Evolutionary conservation across 2,797 vertebrate species (phyloP).

Genomic region (Trachurus trachurus): DNA sequence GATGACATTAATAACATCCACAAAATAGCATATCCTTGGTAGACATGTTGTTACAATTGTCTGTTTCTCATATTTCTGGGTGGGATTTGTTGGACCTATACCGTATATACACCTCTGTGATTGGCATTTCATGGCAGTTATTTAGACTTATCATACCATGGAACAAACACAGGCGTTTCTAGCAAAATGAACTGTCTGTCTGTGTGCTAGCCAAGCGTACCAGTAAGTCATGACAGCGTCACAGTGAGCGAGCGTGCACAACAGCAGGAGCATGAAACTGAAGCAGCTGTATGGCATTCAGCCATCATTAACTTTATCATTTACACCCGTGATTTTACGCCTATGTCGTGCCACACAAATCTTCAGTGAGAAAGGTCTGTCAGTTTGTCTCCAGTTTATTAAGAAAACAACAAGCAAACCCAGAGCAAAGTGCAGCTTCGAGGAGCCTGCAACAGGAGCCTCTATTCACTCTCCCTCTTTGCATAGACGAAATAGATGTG

Average conservation of each 20-base stretch:
- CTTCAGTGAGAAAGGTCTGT: neutral
- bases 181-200: neutral
- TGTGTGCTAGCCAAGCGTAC: neutral
- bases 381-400: neutral
- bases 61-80: neutral
- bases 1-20: no score
- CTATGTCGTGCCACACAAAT: neutral
- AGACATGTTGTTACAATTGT: no score
- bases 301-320: neutral
- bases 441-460: neutral
- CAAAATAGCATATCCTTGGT: no score
- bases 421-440: neutral
- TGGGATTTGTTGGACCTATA: neutral
- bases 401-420: neutral
- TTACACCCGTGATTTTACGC: neutral
- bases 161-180: neutral
- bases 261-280: neutral
- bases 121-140: neutral
- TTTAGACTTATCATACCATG: neutral
- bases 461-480: neutral
- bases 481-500: neutral
- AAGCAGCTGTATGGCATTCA: neutral
- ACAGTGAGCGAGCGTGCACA: neutral
- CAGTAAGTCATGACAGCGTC: neutral
- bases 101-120: neutral